Base-by-base conservation (phyloP, 37 sponge, comb jelly and placozoan species). In the Halisarca cf. caerulea region DNA sequence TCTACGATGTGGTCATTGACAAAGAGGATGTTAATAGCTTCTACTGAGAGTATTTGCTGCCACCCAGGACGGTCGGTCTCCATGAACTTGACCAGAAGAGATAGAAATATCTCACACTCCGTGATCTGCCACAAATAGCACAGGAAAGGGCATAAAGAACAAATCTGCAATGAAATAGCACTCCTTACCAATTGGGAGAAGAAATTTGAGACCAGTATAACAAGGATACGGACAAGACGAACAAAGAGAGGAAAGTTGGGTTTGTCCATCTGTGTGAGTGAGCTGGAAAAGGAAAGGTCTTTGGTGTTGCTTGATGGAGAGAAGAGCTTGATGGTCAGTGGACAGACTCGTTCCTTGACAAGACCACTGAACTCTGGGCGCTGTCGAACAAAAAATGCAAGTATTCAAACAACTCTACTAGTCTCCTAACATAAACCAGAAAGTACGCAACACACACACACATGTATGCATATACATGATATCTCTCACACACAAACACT, bases 21-120 rank as follows among this genome's bases (percentile, higher is more conserved):
- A 53, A 78, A 81, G 80, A 98, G 89, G 36, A 82, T 79, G 54
- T 94, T 87, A 0, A 98, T 78, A 17, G 95, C 96, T 82, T 98
- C 98, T 36, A 98, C 80, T 37, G 98, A 95, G 11, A 98, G 83
- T 17, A 90, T 89, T 44, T 94, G 86, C 90, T 98, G 98, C 98
- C 98, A 98, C 54, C 91, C 53, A 17, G 96, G 98, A 74, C 93
- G 91, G 64, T 95, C 96, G 17, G 54, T 34, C 47, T 98, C 98
- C 78, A 98, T 85, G 71, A 98, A 98, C 90, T 88, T 95, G 28
- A 95, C 94, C 71, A 98, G 58, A 73, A 98, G 85, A 18, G 96
- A 94, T 3, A 98, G 82, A 78, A 98, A 98, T 21, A 98, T 98
- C 84, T 98, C 98, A 86, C 98, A 98, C 75, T 98, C 95, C 0